phyloP scores from a whole-genome alignment of 2,113 vertebrate genomes.

The Symphodus melops region DNA sequence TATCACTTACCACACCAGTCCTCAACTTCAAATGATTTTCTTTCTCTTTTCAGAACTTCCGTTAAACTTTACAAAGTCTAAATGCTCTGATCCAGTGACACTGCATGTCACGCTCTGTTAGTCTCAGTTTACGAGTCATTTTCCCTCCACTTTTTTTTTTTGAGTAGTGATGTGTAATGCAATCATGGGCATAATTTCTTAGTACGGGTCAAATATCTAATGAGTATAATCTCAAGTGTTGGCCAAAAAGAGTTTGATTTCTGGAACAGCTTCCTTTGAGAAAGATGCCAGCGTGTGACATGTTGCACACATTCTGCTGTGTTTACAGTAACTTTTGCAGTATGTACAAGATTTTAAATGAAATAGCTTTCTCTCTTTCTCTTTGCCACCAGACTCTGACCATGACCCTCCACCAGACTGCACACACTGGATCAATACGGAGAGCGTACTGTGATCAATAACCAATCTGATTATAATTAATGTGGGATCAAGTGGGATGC shows the following conservation, averaged over 20 bases:
- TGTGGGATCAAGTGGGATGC: constrained; percentile 46
- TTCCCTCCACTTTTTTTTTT: no score
- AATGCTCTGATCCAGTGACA: no score
- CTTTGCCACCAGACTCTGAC: constrained; percentile 8
- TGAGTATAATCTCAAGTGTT: no score
- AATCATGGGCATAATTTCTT: no score
- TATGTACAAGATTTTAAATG: background rate
- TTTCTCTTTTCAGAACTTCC: no score
- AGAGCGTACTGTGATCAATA: constrained; percentile 60
- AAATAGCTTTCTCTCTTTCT: constrained; percentile 2
- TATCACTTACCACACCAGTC: no score
- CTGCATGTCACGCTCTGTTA: no score
- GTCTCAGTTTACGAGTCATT: no score
- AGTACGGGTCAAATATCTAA: no score
- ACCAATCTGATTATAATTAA: constrained; percentile 74
- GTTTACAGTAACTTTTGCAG: constrained; percentile 9
- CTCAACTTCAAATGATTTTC: no score
- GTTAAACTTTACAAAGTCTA: no score
- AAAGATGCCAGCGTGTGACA: background rate
- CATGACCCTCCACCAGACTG: constrained; percentile 39
- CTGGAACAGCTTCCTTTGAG: background rate
- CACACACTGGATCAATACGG: constrained; percentile 54
- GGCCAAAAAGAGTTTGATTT: background rate
- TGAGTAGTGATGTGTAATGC: no score
- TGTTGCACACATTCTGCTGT: background rate